Base-by-base conservation (phyloP, 2,888 invertebrate genomes). In the Cremastinae sp. region DNA sequence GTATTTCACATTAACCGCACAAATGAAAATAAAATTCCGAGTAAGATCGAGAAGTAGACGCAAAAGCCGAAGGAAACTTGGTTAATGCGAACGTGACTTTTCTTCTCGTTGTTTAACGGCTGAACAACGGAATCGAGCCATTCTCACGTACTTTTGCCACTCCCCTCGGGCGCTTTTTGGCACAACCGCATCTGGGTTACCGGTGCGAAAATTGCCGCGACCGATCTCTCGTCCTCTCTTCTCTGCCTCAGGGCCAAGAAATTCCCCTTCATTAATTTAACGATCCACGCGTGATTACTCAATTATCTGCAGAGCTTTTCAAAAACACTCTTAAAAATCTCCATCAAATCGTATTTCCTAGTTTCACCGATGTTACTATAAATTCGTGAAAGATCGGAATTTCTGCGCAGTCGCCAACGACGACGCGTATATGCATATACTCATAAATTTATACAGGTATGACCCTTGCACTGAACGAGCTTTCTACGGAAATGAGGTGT, bases 31-130 rank as follows among this genome's bases (percentile, higher is more conserved):
- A 47, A 18, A 18, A 16, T 45, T 4, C 12, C 12, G 45, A 5
- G 47, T 5, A 16, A 47, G 20, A 61, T 22, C 12, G 37, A n/a
- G 28, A 28, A n/a, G 56, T 10, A 35, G 22, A 70, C 20, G 28
- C 10, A 14, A 22, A 22, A 35, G 55, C 49, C 18, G 47, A 35
- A 37, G 39, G 66, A 39, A 18, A 62, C 47, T 66, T 49, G 66
- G 72, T n/a, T 72, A 75, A 75, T 72, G 68, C 47, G 72, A 72
- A 75, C 75, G 75, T 75, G 75, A 75, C 75, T 72, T 66, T 75
- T 56, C 51, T 68, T 47, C 47, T 39, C 8, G 37, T 22, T 47
- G 20, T 16, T 18, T 35, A 64, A 51, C 58, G 62, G 28, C 53
- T 68, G 43, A 62, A 58, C 28, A 41, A 49, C 64, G 61, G 53